phyloP scores from a whole-genome alignment of 2,113 vertebrate genomes.

The Eulemur rufifrons region DNA sequence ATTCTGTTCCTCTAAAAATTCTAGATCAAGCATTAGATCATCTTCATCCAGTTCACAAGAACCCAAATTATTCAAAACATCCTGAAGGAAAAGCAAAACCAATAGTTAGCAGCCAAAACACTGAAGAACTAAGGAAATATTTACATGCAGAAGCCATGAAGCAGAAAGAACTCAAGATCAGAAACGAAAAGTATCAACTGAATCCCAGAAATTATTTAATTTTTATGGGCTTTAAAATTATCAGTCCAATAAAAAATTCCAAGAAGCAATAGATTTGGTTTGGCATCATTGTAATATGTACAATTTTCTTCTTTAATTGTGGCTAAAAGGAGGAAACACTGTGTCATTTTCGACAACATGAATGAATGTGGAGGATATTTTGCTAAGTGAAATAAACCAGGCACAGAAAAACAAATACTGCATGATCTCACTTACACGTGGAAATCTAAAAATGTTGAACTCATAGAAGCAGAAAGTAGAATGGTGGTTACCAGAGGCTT shows the following conservation, averaged over 20 bases:
- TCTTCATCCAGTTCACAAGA: conserved; percentile 98
- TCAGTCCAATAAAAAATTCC: neutral
- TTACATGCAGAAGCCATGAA: neutral
- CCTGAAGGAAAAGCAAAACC: conserved; percentile 83
- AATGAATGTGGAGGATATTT: neutral
- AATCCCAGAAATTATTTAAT: neutral
- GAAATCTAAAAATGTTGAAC: neutral
- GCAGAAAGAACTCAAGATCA: neutral
- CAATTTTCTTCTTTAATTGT: neutral
- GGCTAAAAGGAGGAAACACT: neutral
- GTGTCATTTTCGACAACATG: neutral
- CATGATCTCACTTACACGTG: neutral
- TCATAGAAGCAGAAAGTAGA: neutral
- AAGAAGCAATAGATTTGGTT: neutral
- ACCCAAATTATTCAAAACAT: conserved; percentile 96
- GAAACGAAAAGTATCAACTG: neutral
- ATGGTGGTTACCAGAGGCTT: neutral
- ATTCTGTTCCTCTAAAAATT: conserved; percentile 94
- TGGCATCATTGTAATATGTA: neutral
- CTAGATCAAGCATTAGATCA: conserved; percentile 97
- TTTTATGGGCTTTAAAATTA: neutral
- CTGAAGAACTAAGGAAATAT: neutral
- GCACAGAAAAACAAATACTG: neutral
- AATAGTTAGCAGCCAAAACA: neutral
- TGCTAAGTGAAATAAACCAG: neutral